Base-by-base conservation (phyloP, 2,797 vertebrate genomes). In the Siniperca undulata region DNA sequence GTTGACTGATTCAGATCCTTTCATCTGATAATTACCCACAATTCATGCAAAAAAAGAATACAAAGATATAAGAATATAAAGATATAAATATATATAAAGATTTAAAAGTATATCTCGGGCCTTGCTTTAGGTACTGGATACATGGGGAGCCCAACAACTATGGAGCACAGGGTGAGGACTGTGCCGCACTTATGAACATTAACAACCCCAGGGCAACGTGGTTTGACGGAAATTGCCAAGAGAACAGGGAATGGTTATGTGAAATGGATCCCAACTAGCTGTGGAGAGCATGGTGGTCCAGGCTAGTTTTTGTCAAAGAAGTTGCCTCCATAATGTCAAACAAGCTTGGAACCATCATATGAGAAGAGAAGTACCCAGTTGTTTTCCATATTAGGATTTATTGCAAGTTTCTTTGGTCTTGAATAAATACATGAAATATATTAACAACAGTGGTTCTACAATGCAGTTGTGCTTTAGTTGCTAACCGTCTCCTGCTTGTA, bases 81-180 rank as follows among this genome's bases (percentile, higher is more conserved):
- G 7, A 56, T 19, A 9, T 42, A 27, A 27, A 8, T 42, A 17
- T 10, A 4, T n/a, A 12, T n/a, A 53, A 2, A 16, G 0, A 30
- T 30, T 7, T 20, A 6, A 11, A 72, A 38, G 27, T 7, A 7
- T 70, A 65, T 44, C 20, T 40, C 22, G 6, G 30, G 6, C 7
- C 19, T 74, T 62, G 5, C 50, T 72, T 82, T 58, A 91, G 88
- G 82, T 89, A 83, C 78, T 91, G 87, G 88, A 86, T 68, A 5
- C 0, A 0, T 0, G 56, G 46, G 2, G 48, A 89, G 48, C 85
- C 85, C 5, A 72, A 81, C 59, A n/a, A 82, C 52, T 0, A 7
- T 0, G 61, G 52, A 44, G 0, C 0, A 27, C 0, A 4, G 0
- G 50, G 13, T 24, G 60, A 85, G 42, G 6, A 82, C 53, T 91